phyloP scores from a whole-genome alignment of 2,888 invertebrate species.

The Neoaliturus tenellus region DNA sequence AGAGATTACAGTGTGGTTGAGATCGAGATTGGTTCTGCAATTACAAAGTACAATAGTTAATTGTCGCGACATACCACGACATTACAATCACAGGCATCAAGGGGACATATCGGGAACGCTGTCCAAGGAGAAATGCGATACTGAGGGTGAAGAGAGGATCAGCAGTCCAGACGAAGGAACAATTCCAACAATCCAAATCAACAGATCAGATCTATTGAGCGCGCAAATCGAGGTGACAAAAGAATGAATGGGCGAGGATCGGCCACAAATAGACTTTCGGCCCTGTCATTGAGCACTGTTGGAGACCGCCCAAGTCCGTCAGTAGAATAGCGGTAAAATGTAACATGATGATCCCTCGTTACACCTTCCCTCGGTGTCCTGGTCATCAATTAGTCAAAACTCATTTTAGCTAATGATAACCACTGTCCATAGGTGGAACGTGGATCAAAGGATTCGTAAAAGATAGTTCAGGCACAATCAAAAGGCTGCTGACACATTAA shows the following conservation, averaged over 20 bases:
- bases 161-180: background rate
- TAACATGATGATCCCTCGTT: background rate
- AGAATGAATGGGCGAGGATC: constrained; percentile 16
- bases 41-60: too few species aligned
- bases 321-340: background rate
- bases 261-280: constrained; percentile 2
- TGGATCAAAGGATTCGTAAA: too few species aligned
- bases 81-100: too few species aligned
- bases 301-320: constrained; percentile 5
- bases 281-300: constrained; percentile 12
- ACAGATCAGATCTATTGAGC: background rate
- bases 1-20: too few species aligned
- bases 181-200: background rate
- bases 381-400: background rate
- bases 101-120: too few species aligned
- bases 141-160: background rate
- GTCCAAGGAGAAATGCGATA: too few species aligned
- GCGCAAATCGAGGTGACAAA: constrained; percentile 18
- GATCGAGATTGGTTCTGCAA: too few species aligned
- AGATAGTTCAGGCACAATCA: too few species aligned
- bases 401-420: too few species aligned
- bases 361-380: background rate
- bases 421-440: too few species aligned
- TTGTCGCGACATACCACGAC: too few species aligned
- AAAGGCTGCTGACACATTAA: too few species aligned